These are phyloP conservation scores for Ondatra zibethicus DNA, from an alignment of 2,113 vertebrate genomes.

Conservation along the genomic window DNA sequence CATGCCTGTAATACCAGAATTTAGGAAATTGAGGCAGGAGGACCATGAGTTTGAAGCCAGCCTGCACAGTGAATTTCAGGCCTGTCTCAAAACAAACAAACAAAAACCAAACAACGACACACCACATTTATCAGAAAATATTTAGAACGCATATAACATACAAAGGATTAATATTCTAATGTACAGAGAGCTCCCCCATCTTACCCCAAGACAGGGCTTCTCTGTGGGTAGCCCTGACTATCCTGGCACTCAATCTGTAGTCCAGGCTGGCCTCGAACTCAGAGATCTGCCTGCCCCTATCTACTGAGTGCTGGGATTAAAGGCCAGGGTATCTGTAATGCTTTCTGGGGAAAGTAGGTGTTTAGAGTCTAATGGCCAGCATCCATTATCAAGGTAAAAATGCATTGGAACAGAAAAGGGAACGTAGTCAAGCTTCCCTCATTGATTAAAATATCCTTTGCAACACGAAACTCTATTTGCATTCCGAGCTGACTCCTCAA, in stretches of 20 bases:
- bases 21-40: neutral
- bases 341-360: neutral
- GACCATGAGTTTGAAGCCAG: neutral
- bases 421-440: neutral
- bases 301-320: neutral
- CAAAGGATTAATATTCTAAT: neutral
- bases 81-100: neutral
- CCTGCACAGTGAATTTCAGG: neutral
- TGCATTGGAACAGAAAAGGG: neutral
- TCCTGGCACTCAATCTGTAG: neutral
- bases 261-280: neutral
- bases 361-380: neutral
- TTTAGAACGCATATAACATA: neutral
- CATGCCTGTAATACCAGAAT: neutral
- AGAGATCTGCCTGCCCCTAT: neutral
- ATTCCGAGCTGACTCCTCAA: neutral
- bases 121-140: slow-evolving; percentile 26
- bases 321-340: neutral
- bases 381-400: neutral
- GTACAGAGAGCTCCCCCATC: neutral
- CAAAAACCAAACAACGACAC: neutral
- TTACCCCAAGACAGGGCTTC: neutral
- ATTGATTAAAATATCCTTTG: neutral
- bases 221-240: neutral
- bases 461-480: neutral